These are phyloP conservation scores for Edolisoma coerulescens DNA, from an alignment of 2,113 vertebrate species.

Conservation along the genomic window DNA sequence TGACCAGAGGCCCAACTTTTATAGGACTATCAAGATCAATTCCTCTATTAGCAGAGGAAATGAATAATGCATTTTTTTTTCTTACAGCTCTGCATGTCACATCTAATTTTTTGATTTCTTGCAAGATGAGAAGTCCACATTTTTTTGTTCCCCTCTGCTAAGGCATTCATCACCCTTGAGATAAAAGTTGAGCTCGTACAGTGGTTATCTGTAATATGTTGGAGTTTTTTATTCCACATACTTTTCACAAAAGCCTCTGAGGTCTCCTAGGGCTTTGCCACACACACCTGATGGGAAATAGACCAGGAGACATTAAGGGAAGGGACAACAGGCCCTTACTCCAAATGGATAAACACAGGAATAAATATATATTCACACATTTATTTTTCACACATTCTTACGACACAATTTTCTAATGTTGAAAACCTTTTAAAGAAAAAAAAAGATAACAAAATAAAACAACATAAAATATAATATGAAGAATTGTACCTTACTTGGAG, in stretches of 20 bases:
- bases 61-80: not conserved
- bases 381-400: not conserved
- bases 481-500: not conserved
- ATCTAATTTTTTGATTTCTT: not conserved
- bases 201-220: not conserved
- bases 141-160: not conserved
- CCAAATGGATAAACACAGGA: not conserved
- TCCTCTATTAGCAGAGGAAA: not conserved
- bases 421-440: not conserved
- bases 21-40: not conserved
- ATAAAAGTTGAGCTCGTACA: not conserved
- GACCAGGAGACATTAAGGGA: not conserved
- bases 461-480: not conserved
- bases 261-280: not conserved
- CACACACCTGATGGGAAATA: not conserved
- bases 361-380: rapidly evolving
- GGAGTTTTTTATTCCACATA: not conserved
- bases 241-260: not conserved
- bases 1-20: not conserved
- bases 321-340: not conserved
- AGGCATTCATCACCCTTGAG: not conserved
- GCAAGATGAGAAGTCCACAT: not conserved
- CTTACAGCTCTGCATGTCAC: not conserved
- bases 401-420: rapidly evolving
- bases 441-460: not conserved